Base-by-base conservation (phyloP, 2,113 vertebrate species). In the Sinosuthora webbiana region DNA sequence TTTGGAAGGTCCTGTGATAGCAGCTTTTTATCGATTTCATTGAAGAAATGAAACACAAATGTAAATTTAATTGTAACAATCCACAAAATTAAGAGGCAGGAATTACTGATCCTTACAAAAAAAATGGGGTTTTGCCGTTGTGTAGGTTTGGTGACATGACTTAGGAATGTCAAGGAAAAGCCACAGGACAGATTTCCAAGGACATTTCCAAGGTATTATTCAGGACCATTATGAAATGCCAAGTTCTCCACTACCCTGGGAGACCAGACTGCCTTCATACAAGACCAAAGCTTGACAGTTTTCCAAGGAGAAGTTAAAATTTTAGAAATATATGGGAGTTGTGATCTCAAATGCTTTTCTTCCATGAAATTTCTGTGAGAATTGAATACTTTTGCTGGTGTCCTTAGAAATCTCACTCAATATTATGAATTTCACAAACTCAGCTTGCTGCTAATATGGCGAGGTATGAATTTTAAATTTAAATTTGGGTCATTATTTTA, bases 111-210 rank as follows among this genome's bases (percentile, higher is more conserved):
- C 4, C 20, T 65, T 62, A 47, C 23, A 4, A 53, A 75, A 77
- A 49, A 19, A 3, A 0, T 22, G 24, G n/a, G 16, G 9, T 19
- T 90, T 70, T 6, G 8, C 3, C 9, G 0, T 28, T 22, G 3
- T 27, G 53, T 39, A 11, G 13, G 28, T 42, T 19, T 19, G 15
- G 60, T 62, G 30, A 20, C 14, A 4, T 25, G 33, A 10, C 10
- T 53, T 71, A 14, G 56, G 14, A 19, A 10, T 2, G 11, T 14
- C n/a, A 52, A 45, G 25, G 13, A 22, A 64, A 83, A 74, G 5
- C 15, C 21, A 33, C 25, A 68, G 18, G 28, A 52, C 7, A 17
- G 44, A 23, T 93, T 75, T 70, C 57, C 42, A 63, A 33, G 47
- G 44, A 41, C 9, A 45, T 49, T 49, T 49, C 47, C 47, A 49